A percentile compares a stretch with the other conserved stretches of the same genome.
Conservation (phyloP, 2,888 invertebrate species). For the Macrostomum cliftonense region DNA sequence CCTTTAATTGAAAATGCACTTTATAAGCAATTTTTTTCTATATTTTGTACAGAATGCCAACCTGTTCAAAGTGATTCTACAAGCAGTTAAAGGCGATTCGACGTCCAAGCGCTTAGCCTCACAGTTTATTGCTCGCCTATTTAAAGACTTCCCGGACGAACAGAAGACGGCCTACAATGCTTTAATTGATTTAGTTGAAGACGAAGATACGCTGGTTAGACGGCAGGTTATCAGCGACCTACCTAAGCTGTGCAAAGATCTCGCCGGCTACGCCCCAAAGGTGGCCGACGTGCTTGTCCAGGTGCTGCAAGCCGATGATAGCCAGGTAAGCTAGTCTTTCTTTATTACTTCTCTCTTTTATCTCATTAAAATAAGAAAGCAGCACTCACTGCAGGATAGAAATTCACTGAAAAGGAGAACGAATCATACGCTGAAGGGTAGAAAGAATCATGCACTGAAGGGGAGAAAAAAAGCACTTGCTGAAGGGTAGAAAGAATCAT, state of each 20-base stretch:
- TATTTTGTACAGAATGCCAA: not conserved
- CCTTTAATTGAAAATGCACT: no score
- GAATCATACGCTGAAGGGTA: no score
- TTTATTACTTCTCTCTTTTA: no score
- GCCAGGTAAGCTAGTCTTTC: constrained; percentile 32
- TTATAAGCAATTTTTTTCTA: not conserved
- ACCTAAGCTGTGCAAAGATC: constrained; percentile 64
- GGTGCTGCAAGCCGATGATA: constrained; percentile 65
- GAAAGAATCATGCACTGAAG: no score
- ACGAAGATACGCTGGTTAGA: constrained; percentile 75
- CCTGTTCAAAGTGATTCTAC: no score
- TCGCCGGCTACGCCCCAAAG: constrained; percentile 59
- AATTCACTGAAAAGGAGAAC: no score
- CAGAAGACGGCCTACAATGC: constrained; percentile 74
- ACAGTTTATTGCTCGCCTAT: constrained; percentile 83
- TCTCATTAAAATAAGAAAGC: no score
- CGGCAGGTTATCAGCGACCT: constrained; percentile 82
- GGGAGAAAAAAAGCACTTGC: no score
- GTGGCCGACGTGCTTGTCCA: constrained; percentile 80
- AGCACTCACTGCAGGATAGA: no score
- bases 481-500: no score
- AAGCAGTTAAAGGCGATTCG: no score
- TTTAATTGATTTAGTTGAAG: constrained; percentile 79
- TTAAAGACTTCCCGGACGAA: constrained; percentile 66
- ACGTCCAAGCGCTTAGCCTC: constrained; percentile 60